phyloP scores from a whole-genome alignment of 2,113 vertebrate species.

The Nibea albiflora region DNA sequence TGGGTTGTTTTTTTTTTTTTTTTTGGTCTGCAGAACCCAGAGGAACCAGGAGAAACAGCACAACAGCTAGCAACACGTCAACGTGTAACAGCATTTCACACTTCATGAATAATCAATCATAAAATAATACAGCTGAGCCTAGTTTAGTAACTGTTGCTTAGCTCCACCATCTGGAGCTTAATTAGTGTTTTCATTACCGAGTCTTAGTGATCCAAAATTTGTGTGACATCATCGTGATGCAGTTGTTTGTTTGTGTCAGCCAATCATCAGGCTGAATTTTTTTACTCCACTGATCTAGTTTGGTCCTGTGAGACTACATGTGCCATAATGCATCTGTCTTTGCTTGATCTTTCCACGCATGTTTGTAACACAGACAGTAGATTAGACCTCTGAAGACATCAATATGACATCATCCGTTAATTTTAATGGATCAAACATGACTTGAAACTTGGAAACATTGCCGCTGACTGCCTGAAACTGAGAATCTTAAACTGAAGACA shows the following conservation, averaged over 20 bases:
- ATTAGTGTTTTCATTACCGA: conserved; percentile 34
- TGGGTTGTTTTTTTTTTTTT: too few relatives aligned
- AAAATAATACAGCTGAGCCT: neutral
- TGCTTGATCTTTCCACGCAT: too few relatives aligned
- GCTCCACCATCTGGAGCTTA: neutral
- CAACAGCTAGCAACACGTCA: conserved; percentile 41
- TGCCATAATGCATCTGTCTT: conserved; percentile 1
- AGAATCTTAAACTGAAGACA: neutral
- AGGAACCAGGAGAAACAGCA: conserved; percentile 12
- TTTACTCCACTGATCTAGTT: neutral
- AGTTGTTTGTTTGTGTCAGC: neutral
- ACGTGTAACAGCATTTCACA: conserved; percentile 9
- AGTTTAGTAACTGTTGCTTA: conserved; percentile 1
- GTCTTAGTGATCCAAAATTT: neutral
- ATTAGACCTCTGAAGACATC: neutral
- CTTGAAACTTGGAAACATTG: conserved; percentile 15
- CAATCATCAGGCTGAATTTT: conserved; percentile 7
- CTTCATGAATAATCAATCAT: neutral
- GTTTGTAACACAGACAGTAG: too few relatives aligned
- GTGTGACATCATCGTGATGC: conserved; percentile 10
- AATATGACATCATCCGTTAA: neutral
- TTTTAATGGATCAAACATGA: neutral
- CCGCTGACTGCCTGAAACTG: conserved; percentile 15
- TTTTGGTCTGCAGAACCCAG: conserved; percentile 6
- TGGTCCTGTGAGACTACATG: neutral